Percentiles rank a stretch among this genome's conserved stretches.
Conservation (phyloP, 2,888 invertebrate genomes). For the Hyposoter didymator region DNA sequence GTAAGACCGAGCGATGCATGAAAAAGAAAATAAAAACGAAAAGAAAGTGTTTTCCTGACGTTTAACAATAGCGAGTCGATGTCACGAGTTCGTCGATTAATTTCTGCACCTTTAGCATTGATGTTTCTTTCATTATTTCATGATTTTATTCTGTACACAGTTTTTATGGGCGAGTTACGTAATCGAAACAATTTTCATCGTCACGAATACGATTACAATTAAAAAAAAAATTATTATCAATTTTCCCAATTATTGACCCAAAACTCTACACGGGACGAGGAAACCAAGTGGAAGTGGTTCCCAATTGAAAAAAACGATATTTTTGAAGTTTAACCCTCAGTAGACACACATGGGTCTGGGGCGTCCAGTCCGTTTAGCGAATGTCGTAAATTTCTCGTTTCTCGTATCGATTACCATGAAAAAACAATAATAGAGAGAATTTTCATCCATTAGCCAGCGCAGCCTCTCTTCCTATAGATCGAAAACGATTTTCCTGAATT, state of each 20-base stretch:
- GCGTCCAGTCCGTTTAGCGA: too few species aligned
- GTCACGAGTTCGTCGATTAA: constrained; percentile 21
- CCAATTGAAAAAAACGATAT: not conserved
- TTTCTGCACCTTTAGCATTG: constrained; percentile 43
- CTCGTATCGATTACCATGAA: too few species aligned
- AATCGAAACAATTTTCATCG: not conserved
- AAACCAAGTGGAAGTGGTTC: not conserved
- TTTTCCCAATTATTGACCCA: not conserved
- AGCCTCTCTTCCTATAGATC: too few species aligned
- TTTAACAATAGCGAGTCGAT: constrained; percentile 46
- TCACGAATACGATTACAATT: too few species aligned
- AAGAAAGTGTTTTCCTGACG: constrained; percentile 58
- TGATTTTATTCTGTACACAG: constrained; percentile 15
- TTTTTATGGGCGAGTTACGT: constrained; percentile 15
- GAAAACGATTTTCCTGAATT: too few species aligned
- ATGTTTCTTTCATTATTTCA: not conserved
- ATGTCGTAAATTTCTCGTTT: too few species aligned
- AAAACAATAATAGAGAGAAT: too few species aligned
- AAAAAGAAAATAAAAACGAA: constrained; percentile 5
- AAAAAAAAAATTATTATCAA: not conserved
- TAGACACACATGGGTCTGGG: too few species aligned
- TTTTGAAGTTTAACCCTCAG: not conserved
- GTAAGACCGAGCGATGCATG: constrained; percentile 79
- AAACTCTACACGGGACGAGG: not conserved
- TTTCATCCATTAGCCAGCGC: too few species aligned